A percentile compares a stretch with the other conserved stretches of the same genome.
phyloP scores from a whole-genome alignment of 2,113 vertebrate species.

The Noturus placidus region DNA sequence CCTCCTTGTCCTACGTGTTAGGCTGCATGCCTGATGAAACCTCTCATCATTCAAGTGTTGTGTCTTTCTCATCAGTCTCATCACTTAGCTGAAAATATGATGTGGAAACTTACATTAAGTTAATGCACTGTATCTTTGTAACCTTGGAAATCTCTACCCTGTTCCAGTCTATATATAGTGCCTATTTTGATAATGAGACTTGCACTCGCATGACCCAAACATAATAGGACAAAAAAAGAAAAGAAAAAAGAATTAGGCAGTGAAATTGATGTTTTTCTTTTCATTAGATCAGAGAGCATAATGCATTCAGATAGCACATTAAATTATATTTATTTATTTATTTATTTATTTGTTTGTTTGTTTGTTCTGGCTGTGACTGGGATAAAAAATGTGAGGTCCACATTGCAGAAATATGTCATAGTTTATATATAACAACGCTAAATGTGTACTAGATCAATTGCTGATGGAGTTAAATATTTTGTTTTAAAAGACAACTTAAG shows the following conservation, averaged over 20 bases:
- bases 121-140: neutral
- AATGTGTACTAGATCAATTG: neutral
- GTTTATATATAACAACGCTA: neutral
- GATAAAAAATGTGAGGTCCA: neutral
- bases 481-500: neutral
- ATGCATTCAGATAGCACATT: neutral
- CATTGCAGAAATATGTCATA: neutral
- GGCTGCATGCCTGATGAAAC: slow-evolving; percentile 60
- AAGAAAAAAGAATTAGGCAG: neutral
- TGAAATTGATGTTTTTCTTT: neutral
- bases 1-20: slow-evolving; percentile 63
- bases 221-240: neutral
- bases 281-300: neutral
- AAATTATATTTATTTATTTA: neutral
- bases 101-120: neutral
- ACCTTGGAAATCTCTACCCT: neutral
- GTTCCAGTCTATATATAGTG: neutral
- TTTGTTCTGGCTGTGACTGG: neutral
- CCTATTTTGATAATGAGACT: neutral
- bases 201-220: neutral
- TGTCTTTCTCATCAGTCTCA: neutral
- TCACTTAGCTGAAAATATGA: neutral
- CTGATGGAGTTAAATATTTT: neutral
- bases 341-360: neutral
- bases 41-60: neutral